Evolutionary conservation across 1,140 invertebrate species (phyloP), one percentile per base, ranked within the genome.

Genomic region (Araneus ventricosus): DNA sequence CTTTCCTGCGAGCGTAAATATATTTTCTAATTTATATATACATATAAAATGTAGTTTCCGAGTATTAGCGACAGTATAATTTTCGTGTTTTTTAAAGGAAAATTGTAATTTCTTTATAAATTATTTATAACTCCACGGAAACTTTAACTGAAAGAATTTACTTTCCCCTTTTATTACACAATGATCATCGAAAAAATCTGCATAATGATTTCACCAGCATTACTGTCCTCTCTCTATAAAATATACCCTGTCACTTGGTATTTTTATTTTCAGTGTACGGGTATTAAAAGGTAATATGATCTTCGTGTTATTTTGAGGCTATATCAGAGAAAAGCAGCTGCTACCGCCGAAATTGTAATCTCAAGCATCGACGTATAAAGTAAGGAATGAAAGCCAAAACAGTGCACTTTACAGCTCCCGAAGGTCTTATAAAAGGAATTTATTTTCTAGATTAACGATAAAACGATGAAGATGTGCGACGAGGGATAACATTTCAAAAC

Each of bases 371-470:
- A 61, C 84, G 34, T 86, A 86, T 75, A 86, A 86, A 61, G 45
- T 86, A 61, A 34, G 52, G 52, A 86, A 52, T 61, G 84, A 86
- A 5, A 75, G 70, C 14, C 52, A 52, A 86, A 59, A 24, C 30
- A 34, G 27, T 57, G 52, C 17, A 61, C 20, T 27, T 86, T 57
- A 86, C 84, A 61, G 52, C 84, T 57, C 84, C 84, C 84, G 17
- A 6, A 37, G 84, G 84, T 61, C 52, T 86, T 57, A 37, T 86
- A 86, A 86, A 86, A 86, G n/a, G 59, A 86, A 86, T 86, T 86
- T 86, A 86, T 86, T 86, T 86, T 86, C 84, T 30, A 59, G 27
- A 86, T 86, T 86, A 86, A 86, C 84, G 84, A 86, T 86, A 86
- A 86, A 86, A 57, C 84, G 84, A 86, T 86, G 52, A 86, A 86